These are phyloP conservation scores for Sipha flava DNA, from an alignment of 1,140 invertebrate species.

Conservation along the genomic window DNA sequence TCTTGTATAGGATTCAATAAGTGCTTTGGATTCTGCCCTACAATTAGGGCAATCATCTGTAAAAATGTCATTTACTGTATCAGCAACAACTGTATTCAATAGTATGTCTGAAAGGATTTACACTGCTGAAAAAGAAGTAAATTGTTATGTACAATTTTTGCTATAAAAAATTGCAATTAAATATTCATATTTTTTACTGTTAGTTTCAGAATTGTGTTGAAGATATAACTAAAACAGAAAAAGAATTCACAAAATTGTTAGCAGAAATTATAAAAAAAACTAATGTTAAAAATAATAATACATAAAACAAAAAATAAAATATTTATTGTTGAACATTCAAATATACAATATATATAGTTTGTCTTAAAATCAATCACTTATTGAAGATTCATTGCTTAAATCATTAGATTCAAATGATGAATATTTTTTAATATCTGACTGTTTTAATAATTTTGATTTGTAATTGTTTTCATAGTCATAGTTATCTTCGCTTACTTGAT, in stretches of 20 bases:
- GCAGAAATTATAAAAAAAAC: neutral
- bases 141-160: neutral
- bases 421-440: neutral
- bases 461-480: neutral
- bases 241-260: neutral
- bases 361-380: neutral
- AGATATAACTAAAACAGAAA: neutral
- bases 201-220: neutral
- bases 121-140: neutral
- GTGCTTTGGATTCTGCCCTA: neutral
- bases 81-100: neutral
- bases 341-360: neutral
- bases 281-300: neutral
- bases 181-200: neutral
- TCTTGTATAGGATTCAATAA: conserved; percentile 5
- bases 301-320: neutral
- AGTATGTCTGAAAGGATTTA: conserved; percentile 12
- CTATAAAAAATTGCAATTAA: neutral
- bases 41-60: neutral
- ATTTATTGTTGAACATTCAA: neutral
- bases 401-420: neutral
- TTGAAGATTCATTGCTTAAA: neutral
- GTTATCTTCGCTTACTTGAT: neutral
- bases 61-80: neutral
- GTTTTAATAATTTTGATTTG: neutral